Evolutionary conservation across 1,140 invertebrate species (phyloP).

Genomic region (Brachionus rotundiformis): DNA sequence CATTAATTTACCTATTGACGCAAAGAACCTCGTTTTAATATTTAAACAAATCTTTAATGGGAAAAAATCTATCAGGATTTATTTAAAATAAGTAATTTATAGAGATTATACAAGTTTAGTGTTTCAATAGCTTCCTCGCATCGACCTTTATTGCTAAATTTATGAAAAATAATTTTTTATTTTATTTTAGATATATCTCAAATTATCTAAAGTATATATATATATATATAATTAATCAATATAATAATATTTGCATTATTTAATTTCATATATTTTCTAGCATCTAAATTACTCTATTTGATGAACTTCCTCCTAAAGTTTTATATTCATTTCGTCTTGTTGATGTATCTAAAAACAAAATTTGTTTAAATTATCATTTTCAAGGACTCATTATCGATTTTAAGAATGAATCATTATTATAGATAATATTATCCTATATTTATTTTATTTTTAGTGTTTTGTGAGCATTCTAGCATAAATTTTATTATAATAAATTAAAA

Average conservation of each 20-base stretch:
- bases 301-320: neutral
- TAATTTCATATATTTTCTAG: neutral
- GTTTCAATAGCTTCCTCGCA: neutral
- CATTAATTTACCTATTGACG: no score
- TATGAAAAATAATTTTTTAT: neutral
- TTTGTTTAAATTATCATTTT: constrained; percentile 22
- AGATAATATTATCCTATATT: neutral
- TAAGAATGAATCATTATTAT: neutral
- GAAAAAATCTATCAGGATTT: neutral
- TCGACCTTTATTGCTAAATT: neutral
- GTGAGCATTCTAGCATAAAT: neutral
- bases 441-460: neutral
- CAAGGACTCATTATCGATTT: constrained; percentile 7
- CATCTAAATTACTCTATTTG: neutral
- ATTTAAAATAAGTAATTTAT: neutral
- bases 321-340: no score
- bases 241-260: neutral
- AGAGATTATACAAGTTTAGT: neutral
- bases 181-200: neutral
- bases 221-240: neutral
- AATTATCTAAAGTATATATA: neutral
- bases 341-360: neutral
- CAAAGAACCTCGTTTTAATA: no score
- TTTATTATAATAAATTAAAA: constrained; percentile 7
- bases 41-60: no score